A percentile compares a stretch with the other conserved stretches of the same genome.
These are phyloP conservation scores for Micropoecilia bifurca DNA, from an alignment of 2,797 vertebrate genomes.

Conservation along the genomic window DNA sequence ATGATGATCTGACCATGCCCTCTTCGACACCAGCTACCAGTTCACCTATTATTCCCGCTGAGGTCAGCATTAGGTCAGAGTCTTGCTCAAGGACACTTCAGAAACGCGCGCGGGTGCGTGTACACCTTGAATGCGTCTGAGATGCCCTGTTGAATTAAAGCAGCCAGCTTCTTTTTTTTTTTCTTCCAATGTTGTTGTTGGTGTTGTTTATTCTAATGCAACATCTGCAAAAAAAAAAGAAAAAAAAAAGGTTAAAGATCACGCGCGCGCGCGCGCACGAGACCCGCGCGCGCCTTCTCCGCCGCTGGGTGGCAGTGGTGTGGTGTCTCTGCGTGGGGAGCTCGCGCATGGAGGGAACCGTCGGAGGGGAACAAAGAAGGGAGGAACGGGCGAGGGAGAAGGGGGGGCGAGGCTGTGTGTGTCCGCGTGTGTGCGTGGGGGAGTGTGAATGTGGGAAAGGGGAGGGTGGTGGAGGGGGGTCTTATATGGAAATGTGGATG, in stretches of 20 bases:
- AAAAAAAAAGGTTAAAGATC: slow-evolving; percentile 15
- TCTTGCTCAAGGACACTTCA: slow-evolving; percentile 74
- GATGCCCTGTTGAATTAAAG: neutral
- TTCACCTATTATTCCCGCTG: neutral
- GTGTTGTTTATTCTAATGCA: neutral
- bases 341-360: slow-evolving; percentile 40
- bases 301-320: slow-evolving; percentile 85
- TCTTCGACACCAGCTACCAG: neutral
- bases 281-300: slow-evolving; percentile 34
- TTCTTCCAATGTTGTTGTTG: neutral
- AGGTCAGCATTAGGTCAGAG: slow-evolving; percentile 69
- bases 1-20: slow-evolving; percentile 24
- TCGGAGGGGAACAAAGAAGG: slow-evolving; percentile 71
- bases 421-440: neutral
- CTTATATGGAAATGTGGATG: slow-evolving; percentile 73
- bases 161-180: neutral
- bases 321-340: slow-evolving; percentile 59
- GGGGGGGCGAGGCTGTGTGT: slow-evolving; percentile 17
- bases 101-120: slow-evolving; percentile 7
- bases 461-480: slow-evolving; percentile 1
- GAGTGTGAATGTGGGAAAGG: neutral
- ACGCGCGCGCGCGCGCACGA: slow-evolving; percentile 45
- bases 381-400: slow-evolving; percentile 53
- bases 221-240: neutral
- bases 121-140: neutral